Evolutionary conservation across 2,888 invertebrate genomes (phyloP).

Genomic region (Drosophila quinaria): DNA sequence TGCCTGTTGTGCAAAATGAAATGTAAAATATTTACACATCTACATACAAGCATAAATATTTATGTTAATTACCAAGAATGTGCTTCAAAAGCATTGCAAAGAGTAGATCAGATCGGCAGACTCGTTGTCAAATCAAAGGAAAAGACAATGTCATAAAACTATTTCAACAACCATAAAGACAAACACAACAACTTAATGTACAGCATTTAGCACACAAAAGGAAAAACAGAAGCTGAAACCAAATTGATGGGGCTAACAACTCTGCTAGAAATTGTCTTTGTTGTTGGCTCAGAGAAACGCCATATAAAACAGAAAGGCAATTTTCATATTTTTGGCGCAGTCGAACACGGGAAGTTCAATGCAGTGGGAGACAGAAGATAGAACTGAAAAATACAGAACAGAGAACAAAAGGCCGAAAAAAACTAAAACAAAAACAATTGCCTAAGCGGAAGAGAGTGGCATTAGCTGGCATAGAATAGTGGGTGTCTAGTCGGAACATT

Average conservation of each 20-base stretch:
- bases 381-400: slow-evolving; percentile 15
- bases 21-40: slow-evolving; percentile 7
- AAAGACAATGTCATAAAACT: slow-evolving; percentile 60
- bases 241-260: slow-evolving; percentile 47
- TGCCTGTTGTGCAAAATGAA: not conserved
- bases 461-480: slow-evolving; percentile 37
- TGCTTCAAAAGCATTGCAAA: slow-evolving; percentile 19
- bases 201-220: slow-evolving; percentile 50
- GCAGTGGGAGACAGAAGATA: slow-evolving; percentile 16
- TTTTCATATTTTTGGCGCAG: slow-evolving; percentile 71
- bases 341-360: slow-evolving; percentile 36
- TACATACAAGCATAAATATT: slow-evolving; percentile 17
- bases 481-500: slow-evolving; percentile 12
- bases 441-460: slow-evolving; percentile 46
- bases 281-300: slow-evolving; percentile 11
- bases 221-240: slow-evolving; percentile 31
- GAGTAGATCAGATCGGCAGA: slow-evolving; percentile 26
- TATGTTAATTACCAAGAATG: slow-evolving; percentile 59
- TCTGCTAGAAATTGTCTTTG: slow-evolving; percentile 22
- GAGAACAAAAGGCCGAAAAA: slow-evolving; percentile 30
- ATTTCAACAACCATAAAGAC: slow-evolving; percentile 53
- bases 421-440: slow-evolving; percentile 26
- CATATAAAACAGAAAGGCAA: slow-evolving; percentile 48
- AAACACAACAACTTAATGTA: slow-evolving; percentile 53
- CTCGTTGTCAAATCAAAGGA: slow-evolving; percentile 47